These are phyloP conservation scores for Gymnobelideus leadbeateri DNA, from an alignment of 2,113 vertebrate genomes.

Conservation along the genomic window DNA sequence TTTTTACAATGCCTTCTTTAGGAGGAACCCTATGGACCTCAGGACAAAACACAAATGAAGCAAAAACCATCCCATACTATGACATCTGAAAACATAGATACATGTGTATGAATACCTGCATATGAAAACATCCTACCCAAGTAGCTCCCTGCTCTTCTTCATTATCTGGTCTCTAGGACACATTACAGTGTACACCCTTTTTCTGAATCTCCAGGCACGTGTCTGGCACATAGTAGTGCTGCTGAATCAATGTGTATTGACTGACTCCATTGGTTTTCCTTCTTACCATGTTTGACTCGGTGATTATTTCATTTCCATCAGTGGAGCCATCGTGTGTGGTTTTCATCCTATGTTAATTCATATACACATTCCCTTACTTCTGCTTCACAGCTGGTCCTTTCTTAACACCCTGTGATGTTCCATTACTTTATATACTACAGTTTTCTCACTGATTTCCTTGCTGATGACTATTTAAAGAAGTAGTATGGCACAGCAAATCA, in stretches of 20 bases:
- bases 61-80: not conserved
- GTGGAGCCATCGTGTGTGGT: not conserved
- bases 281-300: not conserved
- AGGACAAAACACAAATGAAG: not conserved
- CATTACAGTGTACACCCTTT: not conserved
- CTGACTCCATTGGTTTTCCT: not conserved
- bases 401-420: not conserved
- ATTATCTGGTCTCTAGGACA: not conserved
- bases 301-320: not conserved
- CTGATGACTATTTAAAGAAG: not conserved
- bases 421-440: not conserved
- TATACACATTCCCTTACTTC: not conserved
- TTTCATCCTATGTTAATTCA: not conserved
- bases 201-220: not conserved
- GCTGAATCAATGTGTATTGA: not conserved
- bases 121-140: not conserved
- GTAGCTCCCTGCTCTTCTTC: not conserved
- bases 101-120: not conserved
- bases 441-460: not conserved
- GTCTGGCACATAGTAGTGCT: not conserved
- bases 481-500: not conserved
- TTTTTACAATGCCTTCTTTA: not conserved
- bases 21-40: too few species aligned
- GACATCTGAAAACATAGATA: not conserved
- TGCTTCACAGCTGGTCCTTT: not conserved